Evolutionary conservation across 2,888 invertebrate species (phyloP), one percentile per base, ranked within the genome.

Genomic region (Drosophila nr. fundita): DNA sequence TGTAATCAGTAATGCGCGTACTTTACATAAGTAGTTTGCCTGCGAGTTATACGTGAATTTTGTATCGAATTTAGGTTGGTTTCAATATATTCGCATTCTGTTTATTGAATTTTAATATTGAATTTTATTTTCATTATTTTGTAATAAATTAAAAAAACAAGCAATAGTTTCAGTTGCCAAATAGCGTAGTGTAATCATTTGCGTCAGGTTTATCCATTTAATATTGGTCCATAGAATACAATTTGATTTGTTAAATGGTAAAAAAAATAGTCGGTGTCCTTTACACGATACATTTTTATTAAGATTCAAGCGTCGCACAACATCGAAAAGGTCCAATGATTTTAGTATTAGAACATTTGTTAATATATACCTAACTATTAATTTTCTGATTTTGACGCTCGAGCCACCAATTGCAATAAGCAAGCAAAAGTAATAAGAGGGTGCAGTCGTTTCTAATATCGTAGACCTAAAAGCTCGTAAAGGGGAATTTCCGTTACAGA

Each of bases 381-480:
- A 73, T 73, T 73, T 73, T 52, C 29, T 15, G 18, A 29, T 29
- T 15, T 8, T 11, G 29, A 59, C 8, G 32, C 30, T 30, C 10
- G 10, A 32, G 11, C 32, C 32, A 32, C 32, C 11, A 60, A 42
- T 21, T n/a, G 15, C 4, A 4, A 36, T 52, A 3, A 36, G 18
- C 42, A 1, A n/a, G n/a, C n/a, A 30, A 70, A 60, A 34, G 15
- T 7, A 6, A 10, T 27, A 32, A 6, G 8, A 7, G 3, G 21
- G 8, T 18, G 7, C 3, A 13, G n/a, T 38, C 4, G 11, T n/a
- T 30, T 7, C 48, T 65, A 90, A 67, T 91, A 91, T 34, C 91
- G 87, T 30, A 92, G 67, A 50, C 91, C 91, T 7, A 92, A 76
- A 52, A 86, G 82, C 49, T 93, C 92, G 58, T 92, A 93, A 0